Evolutionary conservation across 2,888 invertebrate species (phyloP), one percentile per base, ranked within the genome.

Genomic region (Eudemis profundana): DNA sequence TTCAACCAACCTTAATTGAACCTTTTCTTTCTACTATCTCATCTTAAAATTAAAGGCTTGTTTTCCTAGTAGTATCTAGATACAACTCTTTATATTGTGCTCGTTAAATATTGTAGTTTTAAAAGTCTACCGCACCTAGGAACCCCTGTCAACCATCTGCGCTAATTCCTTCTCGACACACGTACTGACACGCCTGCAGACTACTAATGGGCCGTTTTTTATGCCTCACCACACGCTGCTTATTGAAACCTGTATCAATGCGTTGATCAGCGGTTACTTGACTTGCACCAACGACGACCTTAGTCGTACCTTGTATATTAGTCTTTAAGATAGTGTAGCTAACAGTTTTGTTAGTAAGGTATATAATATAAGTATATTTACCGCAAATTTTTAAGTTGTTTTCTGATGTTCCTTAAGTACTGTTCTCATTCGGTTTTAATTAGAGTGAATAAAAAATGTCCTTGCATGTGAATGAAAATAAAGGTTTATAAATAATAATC

Each of bases 191-290:
- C 84, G 87, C 78, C 85, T 70, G 71, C 68, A 66, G 90, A 84
- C 83, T 91, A 78, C 78, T 79, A 86, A 90, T 84, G 69, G 73
- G 74, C 72, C 77, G 79, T 82, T 90, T 90, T 90, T 91, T 89
- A 88, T 89, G 86, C 81, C 75, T 74, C 74, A 76, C 81, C 84
- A 81, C 83, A 82, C 84, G 76, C 82, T 85, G 87, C 87, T 86
- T 89, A 91, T 90, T 90, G 88, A 90, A 90, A 89, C 83, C 82
- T 76, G 79, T 85, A 85, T 86, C 84, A 78, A 76, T 79, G 81
- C 79, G 79, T 83, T 77, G 84, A 87, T 87, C 85, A 79, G 77
- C 79, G 73, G 76, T 72, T 15, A 76, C 76, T 77, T 75, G 76
- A 71, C 72, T 74, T 71, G 72, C 65, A 72, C 73, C 67, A 69